phyloP scores from a whole-genome alignment of 2,888 invertebrate species.

The Crocallis elinguaria region DNA sequence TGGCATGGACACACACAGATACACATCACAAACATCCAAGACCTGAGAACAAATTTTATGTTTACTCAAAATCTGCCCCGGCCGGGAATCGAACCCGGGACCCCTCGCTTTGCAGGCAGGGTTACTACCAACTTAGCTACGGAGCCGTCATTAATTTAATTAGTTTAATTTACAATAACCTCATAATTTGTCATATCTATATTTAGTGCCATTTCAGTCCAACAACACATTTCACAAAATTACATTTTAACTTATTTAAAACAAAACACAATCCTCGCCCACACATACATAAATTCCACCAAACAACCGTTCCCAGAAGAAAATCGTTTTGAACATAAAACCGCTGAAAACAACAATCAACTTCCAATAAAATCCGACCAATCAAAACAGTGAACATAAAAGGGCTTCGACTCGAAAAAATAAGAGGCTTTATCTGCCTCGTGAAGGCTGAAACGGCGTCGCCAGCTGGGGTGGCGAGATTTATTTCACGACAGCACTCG shows the following conservation, averaged over 20 bases:
- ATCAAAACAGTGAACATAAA: slow-evolving; percentile 60
- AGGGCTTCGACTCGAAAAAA: slow-evolving; percentile 65
- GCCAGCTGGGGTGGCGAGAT: slow-evolving; percentile 75
- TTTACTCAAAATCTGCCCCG: too few species aligned
- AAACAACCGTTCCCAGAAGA: slow-evolving; percentile 26
- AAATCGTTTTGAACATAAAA: slow-evolving; percentile 25
- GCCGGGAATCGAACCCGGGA: too few species aligned
- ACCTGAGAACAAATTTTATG: too few species aligned
- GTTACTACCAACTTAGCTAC: too few species aligned
- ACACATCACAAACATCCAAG: too few species aligned
- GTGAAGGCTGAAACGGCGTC: slow-evolving; percentile 69
- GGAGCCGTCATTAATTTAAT: too few species aligned
- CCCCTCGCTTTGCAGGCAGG: too few species aligned
- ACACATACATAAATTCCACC: slow-evolving; percentile 21
- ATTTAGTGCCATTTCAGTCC: too few species aligned
- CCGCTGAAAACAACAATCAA: slow-evolving; percentile 46
- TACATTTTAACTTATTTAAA: background rate
- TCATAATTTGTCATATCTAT: too few species aligned
- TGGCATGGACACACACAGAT: too few species aligned
- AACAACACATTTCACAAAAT: slow-evolving; percentile 4
- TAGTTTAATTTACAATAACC: too few species aligned
- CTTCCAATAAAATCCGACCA: slow-evolving; percentile 66
- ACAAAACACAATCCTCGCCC: slow-evolving; percentile 6
- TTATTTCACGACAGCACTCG: slow-evolving; percentile 80
- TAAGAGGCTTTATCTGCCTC: slow-evolving; percentile 76